These are phyloP conservation scores for Avahi laniger DNA, from an alignment of 2,797 vertebrate species.

Conservation along the genomic window DNA sequence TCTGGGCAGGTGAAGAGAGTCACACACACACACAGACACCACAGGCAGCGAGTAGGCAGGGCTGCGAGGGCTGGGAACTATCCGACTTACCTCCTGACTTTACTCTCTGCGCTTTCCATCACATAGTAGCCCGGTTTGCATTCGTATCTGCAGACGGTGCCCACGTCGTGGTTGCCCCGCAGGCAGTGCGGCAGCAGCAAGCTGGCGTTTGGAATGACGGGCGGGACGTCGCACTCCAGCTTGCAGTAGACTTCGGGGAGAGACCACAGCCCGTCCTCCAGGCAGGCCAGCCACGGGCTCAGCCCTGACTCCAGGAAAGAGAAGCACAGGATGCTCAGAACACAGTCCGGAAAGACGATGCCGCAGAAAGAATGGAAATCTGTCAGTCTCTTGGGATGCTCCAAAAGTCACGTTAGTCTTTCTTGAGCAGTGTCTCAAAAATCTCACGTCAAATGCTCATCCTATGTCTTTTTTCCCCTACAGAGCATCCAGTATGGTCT, in stretches of 20 bases:
- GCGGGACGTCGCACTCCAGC: slow-evolving; percentile 90
- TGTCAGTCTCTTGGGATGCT: neutral
- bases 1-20: neutral
- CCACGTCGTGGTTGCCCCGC: slow-evolving; percentile 90
- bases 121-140: slow-evolving; percentile 94
- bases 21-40: neutral
- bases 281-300: slow-evolving; percentile 92
- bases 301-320: slow-evolving; percentile 86
- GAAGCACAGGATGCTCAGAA: slow-evolving; percentile 47
- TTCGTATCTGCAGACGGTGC: slow-evolving; percentile 92
- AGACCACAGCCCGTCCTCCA: slow-evolving; percentile 96
- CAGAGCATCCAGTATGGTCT: neutral
- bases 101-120: slow-evolving; percentile 81
- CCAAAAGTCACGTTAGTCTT: neutral
- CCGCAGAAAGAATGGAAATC: neutral
- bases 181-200: slow-evolving; percentile 89
- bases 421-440: neutral
- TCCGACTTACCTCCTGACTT: slow-evolving; percentile 88
- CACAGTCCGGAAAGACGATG: neutral
- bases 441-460: too few relatives aligned
- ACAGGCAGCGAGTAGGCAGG: neutral
- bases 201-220: slow-evolving; percentile 85
- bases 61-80: rapidly evolving
- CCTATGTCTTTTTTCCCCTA: neutral
- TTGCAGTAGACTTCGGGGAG: slow-evolving; percentile 98